Base-by-base conservation (phyloP, 2,888 invertebrate genomes). In the Amphipoea oculea region DNA sequence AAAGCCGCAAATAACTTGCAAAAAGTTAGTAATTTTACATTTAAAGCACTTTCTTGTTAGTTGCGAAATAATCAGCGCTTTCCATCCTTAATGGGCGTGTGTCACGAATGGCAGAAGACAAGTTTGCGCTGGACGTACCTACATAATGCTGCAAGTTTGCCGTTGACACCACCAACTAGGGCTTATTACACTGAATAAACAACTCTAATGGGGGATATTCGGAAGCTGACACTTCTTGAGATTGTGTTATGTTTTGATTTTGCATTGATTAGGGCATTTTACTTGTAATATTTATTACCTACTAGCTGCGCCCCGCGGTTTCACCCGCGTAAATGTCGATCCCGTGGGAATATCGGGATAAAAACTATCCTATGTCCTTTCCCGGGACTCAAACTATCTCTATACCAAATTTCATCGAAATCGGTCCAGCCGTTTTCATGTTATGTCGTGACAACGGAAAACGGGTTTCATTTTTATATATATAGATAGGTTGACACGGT, bases 31-130 rank as follows among this genome's bases (percentile, higher is more conserved):
- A 84, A 81, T 88, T 89, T 86, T 70, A 84, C 80, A 84, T 86
- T 89, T 78, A 88, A 88, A 88, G 76, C 86, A 74, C 76, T 86
- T 89, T 86, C 88, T 88, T 88, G 88, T 88, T 88, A 77, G 86
- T 78, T 79, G 84, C 67, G 29, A 88, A 80, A 83, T 89, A 78
- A 87, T 86, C 90, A 77, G 85, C 62, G 85, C 68, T 88, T 82
- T 40, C 73, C 45, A 84, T 78, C 84, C 78, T 2, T 87, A 89
- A 87, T 87, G 72, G 78, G 11, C 11, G 69, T 85, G 71, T 86
- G 79, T 83, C 89, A 86, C 86, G 84, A 83, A 83, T 42, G 29
- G 45, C 14, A 72, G 78, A 80, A 87, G 80, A 86, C 89, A 81
- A 89, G 85, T 89, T 87, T 87, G 76, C 63, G 60, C 81, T 82